Conservation (phyloP, 2,888 invertebrate species). For the Volucella bombylans region DNA sequence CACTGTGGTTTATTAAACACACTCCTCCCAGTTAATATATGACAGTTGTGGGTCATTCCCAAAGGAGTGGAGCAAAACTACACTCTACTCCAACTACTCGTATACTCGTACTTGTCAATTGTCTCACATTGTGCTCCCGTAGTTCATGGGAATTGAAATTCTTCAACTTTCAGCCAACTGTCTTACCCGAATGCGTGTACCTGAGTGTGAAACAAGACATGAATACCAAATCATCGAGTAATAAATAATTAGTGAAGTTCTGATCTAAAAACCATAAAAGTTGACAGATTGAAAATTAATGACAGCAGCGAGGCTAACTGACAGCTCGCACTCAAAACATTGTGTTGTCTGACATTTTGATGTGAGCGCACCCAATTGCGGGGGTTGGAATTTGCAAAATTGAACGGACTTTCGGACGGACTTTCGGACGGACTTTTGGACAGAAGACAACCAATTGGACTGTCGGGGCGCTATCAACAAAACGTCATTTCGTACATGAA, state of each 20-base stretch:
- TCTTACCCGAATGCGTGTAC: slow-evolving; percentile 1
- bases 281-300: slow-evolving; percentile 63
- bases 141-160: slow-evolving; percentile 30
- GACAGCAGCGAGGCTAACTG: slow-evolving; percentile 21
- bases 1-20: slow-evolving; percentile 9
- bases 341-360: slow-evolving; percentile 42
- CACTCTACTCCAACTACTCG: not conserved
- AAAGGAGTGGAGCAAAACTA: slow-evolving; percentile 19
- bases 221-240: slow-evolving; percentile 53
- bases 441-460: too few species aligned
- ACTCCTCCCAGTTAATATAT: slow-evolving; percentile 47
- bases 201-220: slow-evolving; percentile 46
- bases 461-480: slow-evolving; percentile 23
- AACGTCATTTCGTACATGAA: slow-evolving; percentile 42
- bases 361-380: slow-evolving; percentile 7
- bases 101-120: not conserved
- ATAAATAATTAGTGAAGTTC: slow-evolving; percentile 58
- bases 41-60: slow-evolving; percentile 58
- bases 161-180: slow-evolving; percentile 2
- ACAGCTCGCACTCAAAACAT: slow-evolving; percentile 60
- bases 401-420: not conserved
- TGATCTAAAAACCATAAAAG: slow-evolving; percentile 66
- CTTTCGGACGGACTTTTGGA: not conserved
- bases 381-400: slow-evolving; percentile 24
- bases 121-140: not conserved